Base-by-base conservation (phyloP, 2,888 invertebrate genomes). In the Drosophila stalkeri region DNA sequence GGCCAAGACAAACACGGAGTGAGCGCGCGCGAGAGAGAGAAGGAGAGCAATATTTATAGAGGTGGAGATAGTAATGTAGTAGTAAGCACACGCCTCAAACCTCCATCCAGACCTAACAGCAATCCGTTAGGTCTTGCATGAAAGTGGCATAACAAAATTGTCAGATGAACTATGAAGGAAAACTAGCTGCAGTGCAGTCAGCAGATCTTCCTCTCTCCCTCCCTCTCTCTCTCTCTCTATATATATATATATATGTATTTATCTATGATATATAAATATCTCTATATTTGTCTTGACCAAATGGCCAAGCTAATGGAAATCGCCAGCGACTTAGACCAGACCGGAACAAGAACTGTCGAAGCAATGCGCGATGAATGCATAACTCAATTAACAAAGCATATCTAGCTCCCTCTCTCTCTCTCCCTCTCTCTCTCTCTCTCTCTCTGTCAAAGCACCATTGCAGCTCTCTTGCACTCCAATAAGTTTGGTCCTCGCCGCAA, bases 1-100 rank as follows among this genome's bases (percentile, higher is more conserved):
- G 85, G 72, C 86, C 81, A 88, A 86, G 76, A 81, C 83, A 85
- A 86, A 87, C 80, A 80, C 72, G 65, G 16, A 54, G 43, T 14
- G 35, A 39, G 33, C 18, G 12, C 37, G 59, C 20, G 51, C 27
- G 9, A 27, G n/a, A 12, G n/a, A 35, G 41, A 9, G n/a, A 27
- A 12, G 14, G 18, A 27, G 27, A 49, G 41, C 4, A n/a, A 20
- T 44, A 46, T 51, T 51, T 51, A 18, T 51, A 33, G 37, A 41
- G 43, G n/a, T 33, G 49, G 14, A 31, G 47, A 16, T 43, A 35
- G 39, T 41, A 23, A 57, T 43, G 66, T 31, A 67, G 49, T 54
- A 73, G 66, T 52, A 70, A 70, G 66, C 69, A 66, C 44, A 60
- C 64, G 47, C 43, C 64, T n/a, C 9, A 2, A 14, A 3, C 35